Evolutionary conservation across 2,113 vertebrate species (phyloP).

Genomic region (Spheniscus mendiculus): DNA sequence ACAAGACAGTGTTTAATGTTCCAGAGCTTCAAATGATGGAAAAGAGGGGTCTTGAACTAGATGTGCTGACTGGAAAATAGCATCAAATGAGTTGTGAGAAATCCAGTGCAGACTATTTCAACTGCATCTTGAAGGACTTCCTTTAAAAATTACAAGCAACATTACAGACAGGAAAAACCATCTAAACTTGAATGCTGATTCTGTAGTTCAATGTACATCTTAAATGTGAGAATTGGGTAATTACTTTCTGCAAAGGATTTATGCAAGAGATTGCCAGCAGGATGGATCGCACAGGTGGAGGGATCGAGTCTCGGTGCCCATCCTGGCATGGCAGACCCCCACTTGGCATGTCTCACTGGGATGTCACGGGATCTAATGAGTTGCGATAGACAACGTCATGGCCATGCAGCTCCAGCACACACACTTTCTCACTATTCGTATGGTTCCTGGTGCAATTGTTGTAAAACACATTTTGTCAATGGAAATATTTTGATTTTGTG

Average conservation of each 20-base stretch:
- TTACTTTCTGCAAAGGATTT: not conserved
- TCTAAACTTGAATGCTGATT: not conserved
- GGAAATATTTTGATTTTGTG: not conserved
- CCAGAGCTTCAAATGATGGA: slow-evolving; percentile 39
- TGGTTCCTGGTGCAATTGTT: not conserved
- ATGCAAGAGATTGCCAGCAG: not conserved
- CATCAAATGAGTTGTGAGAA: slow-evolving; percentile 11
- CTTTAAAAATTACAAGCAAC: not conserved
- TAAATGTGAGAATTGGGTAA: not conserved
- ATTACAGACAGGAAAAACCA: not conserved
- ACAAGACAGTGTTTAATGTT: slow-evolving; percentile 34
- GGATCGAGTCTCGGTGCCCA: fast-evolving
- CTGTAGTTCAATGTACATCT: not conserved
- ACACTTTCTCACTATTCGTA: not conserved
- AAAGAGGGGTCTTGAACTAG: slow-evolving; percentile 24
- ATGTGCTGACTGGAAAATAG: not conserved
- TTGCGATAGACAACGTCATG: not conserved
- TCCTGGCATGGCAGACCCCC: not conserved
- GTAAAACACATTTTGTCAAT: not conserved
- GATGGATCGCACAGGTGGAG: not conserved
- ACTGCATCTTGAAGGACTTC: not conserved
- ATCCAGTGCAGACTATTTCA: not conserved
- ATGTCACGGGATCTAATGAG: not conserved
- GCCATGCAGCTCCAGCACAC: not conserved
- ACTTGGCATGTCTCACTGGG: fast-evolving